Evolutionary conservation across 2,113 vertebrate species (phyloP), one percentile per base, ranked within the genome.

Genomic region (Mixornis gularis): DNA sequence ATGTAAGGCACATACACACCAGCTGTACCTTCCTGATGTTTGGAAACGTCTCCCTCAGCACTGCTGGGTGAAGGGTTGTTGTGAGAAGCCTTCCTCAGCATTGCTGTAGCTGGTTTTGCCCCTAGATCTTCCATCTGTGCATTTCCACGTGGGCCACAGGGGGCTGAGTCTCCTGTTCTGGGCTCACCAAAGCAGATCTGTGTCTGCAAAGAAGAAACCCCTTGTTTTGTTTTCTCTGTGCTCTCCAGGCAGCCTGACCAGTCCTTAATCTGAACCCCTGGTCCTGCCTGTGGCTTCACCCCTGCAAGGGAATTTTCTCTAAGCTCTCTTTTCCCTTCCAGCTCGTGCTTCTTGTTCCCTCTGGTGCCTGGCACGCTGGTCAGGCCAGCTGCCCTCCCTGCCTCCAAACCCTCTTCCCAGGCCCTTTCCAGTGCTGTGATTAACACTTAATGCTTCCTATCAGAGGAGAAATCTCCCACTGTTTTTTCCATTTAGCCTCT

Each of bases 401-500:
- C 34, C 60, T 79, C 81, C 64, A 68, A 46, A 49, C 18, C 38
- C 62, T 81, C 66, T 55, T 48, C 38, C 46, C 66, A 91, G 63
- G 49, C 63, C 78, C 86, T 79, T 87, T 87, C 55, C 87, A 85
- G 43, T 13, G 38, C 55, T 89, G 68, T 80, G 70, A 93, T 92
- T 92, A 93, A 85, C 81, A 60, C 74, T 73, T 82, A 89, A 82
- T 65, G 74, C 56, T 87, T 79, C 81, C 59, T 48, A 52, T 89
- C 93, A 91, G 32, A 79, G 48, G 40, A 93, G 74, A 85, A 92
- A 79, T 72, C 84, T 80, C 91, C 92, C 11, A 87, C 95, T 85
- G 91, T 70, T 92, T 94, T 94, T 94, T 77, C 85, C 64, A 82
- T 85, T 96, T 96, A 92, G 85, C 81, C 40, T 89, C 81, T 77